Base-by-base conservation (phyloP, 2,113 vertebrate genomes). In the Caracal caracal region DNA sequence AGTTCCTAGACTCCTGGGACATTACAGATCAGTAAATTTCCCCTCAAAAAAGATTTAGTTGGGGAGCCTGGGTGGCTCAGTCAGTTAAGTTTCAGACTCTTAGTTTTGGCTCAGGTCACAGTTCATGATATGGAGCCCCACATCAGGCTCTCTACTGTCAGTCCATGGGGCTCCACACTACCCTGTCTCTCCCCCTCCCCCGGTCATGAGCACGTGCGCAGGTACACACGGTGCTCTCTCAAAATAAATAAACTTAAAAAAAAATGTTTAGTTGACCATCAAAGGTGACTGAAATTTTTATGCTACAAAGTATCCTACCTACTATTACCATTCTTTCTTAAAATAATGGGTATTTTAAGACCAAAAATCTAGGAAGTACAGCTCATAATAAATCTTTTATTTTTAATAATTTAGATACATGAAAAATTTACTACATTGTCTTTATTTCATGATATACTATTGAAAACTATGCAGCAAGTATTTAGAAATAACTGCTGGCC, bases 401-500 rank as follows among this genome's bases (percentile, higher is more conserved):
- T 89, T 53, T 89, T 16, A 88, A 92, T 94, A 71, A 86, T 49
- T 90, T 59, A 81, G 28, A 68, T 66, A 26, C 3, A 71, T 43
- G 37, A 51, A 93, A 88, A 88, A 17, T n/a, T 66, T 37, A 49
- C 51, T 71, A 71, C 26, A 66, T 47, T 5, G 5, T 70, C 51
- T 61, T 83, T 88, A 78, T 92, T 88, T 88, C 10, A 1, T 53
- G 16, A 35, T 70, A 87, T 47, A 61, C 26, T n/a, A 76, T 17
- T 88, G 37, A 83, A 88, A 94, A 83, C 9, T 68, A 68, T 83
- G 51, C 78, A 83, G 75, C 26, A 78, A n/a, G 28, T 71, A 88
- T 92, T 92, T 93, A 95, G 47, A 95, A 94, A 93, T 85, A 40
- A 86, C 35, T 65, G 12, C 43, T 65, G 85, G n/a, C 20, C 66